These are phyloP conservation scores for Lipophrys pholis DNA, from an alignment of 2,113 vertebrate species.

Conservation along the genomic window DNA sequence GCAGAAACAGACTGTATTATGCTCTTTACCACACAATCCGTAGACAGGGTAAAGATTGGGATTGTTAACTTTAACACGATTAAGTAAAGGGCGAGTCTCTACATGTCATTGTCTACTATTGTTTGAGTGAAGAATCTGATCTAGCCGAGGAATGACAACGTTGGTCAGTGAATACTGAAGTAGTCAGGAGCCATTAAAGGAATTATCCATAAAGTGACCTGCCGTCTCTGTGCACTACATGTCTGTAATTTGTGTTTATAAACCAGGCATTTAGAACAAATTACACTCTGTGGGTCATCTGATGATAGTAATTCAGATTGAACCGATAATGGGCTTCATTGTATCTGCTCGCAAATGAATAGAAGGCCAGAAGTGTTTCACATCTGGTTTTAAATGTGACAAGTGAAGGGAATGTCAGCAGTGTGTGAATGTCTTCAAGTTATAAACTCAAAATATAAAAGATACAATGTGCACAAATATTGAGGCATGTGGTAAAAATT, in stretches of 20 bases:
- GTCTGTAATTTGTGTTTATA: not conserved
- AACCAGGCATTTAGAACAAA: constrained; percentile 17
- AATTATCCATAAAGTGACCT: constrained; percentile 1
- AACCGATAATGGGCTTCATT: constrained; percentile 39
- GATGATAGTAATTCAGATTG: constrained; percentile 13
- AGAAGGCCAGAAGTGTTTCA: constrained; percentile 7
- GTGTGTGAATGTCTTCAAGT: not conserved
- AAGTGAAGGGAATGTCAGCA: constrained; percentile 8
- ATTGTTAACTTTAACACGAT: constrained; percentile 32
- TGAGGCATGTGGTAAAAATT: not conserved
- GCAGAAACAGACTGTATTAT: constrained; percentile 24
- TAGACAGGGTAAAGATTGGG: constrained; percentile 24
- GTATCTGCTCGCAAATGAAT: constrained; percentile 29
- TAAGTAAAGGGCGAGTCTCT: constrained; percentile 29
- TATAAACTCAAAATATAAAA: not conserved
- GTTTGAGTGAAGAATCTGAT: constrained; percentile 15
- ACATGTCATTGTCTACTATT: constrained; percentile 29
- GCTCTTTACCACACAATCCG: constrained; percentile 29
- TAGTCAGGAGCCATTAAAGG: constrained; percentile 1
- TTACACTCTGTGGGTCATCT: constrained; percentile 7
- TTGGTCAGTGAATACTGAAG: not conserved
- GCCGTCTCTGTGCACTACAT: not conserved
- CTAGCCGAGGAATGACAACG: constrained; percentile 6
- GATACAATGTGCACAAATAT: not conserved
- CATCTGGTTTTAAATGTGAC: constrained; percentile 20